Evolutionary conservation across 2,888 invertebrate species (phyloP), one percentile per base, ranked within the genome.

Genomic region (Neocrepidodera transversa): DNA sequence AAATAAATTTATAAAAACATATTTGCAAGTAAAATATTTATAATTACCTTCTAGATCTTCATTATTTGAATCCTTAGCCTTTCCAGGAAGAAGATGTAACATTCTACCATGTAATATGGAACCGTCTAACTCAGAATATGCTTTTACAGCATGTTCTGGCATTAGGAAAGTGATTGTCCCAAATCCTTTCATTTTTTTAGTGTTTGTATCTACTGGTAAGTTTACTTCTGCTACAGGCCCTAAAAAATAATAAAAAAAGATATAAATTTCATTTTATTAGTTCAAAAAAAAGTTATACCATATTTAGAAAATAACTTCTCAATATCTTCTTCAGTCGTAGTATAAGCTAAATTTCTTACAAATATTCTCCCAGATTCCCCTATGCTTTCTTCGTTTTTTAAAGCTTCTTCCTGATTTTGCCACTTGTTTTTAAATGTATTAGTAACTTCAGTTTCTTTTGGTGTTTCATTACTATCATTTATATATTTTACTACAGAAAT

Each of bases 131-230:
- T 89, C 89, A 0, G 87, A 83, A 76, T 89, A 97, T 0, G 99
- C 98, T 71, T 86, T 87, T 0, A 92, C 87, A 0, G 99, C 99
- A 79, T 98, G 91, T 76, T 98, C 97, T 0, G 98, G 96, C 84
- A 98, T 89, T 75, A 99, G 82, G 76, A 88, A 99, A 0, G 95
- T 94, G 0, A 98, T 85, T 0, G 92, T 90, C 0, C 95, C 98
- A 79, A 95, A 98, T 0, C 98, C 97, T 80, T 97, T 97, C 10
- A 89, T 84, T 76, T 90, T 89, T 32, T 95, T 87, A 0, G 91
- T 90, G 1, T 86, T 75, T 52, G 84, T 83, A 78, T 98, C 97
- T 54, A 98, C 86, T 0, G 98, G 97, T 74, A 98, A 82, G 78
- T 89, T 89, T 0, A 97, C 85, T 79, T 97, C 97, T 0, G 92